These are phyloP conservation scores for Acrossocheilus fasciatus DNA, from an alignment of 2,797 vertebrate genomes.

Conservation along the genomic window DNA sequence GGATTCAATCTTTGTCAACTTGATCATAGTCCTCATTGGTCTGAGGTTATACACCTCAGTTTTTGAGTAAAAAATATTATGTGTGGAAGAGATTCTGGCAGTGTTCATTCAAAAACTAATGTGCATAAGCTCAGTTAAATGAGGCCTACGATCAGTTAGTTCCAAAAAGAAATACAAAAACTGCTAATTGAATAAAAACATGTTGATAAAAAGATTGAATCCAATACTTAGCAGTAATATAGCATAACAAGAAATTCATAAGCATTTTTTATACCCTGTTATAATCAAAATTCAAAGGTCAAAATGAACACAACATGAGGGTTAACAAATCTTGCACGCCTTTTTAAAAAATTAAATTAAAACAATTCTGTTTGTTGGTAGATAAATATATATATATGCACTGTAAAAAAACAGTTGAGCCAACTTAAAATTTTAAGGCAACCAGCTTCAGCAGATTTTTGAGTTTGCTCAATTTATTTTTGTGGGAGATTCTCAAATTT, in stretches of 20 bases:
- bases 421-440: too few relatives aligned
- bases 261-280: neutral
- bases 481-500: too few relatives aligned
- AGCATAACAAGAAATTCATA: neutral
- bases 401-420: too few relatives aligned
- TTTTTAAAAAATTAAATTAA: neutral
- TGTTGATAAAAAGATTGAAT: neutral
- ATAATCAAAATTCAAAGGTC: neutral
- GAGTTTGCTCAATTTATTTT: too few relatives aligned
- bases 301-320: neutral
- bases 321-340: neutral
- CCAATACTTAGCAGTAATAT: neutral
- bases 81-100: neutral
- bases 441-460: too few relatives aligned
- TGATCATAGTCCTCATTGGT: neutral
- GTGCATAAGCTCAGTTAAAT: neutral
- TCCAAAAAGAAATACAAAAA: neutral
- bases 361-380: neutral
- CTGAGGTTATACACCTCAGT: neutral
- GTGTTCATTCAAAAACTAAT: neutral
- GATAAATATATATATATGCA: too few relatives aligned
- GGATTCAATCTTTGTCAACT: neutral
- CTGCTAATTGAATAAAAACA: neutral
- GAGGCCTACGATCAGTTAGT: neutral
- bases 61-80: neutral